Conservation (phyloP, 2,888 invertebrate species). For the Calameuta filiformis region DNA sequence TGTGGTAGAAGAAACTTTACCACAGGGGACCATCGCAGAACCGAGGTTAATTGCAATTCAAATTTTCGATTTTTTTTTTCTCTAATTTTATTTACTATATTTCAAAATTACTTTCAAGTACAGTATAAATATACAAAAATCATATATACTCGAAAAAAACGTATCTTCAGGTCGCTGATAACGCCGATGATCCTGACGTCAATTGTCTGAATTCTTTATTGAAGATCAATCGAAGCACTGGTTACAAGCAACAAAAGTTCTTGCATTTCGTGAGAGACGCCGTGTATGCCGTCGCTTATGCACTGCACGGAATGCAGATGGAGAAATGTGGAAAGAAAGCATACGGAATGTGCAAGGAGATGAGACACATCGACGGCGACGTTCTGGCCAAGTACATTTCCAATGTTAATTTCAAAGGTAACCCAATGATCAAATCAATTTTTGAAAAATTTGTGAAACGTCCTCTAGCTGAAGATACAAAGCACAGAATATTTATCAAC, state of each 20-base stretch:
- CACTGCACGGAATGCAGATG: conserved; percentile 65
- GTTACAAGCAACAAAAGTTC: conserved; percentile 64
- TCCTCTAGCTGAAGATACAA: background rate
- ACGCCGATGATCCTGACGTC: background rate
- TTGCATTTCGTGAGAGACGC: conserved; percentile 70
- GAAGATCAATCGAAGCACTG: conserved; percentile 35
- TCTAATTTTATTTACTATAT: background rate
- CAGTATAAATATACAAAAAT: background rate
- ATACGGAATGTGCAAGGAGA: conserved; percentile 62
- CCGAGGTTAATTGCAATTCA: background rate
- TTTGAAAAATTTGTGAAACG: background rate
- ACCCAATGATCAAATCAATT: background rate
- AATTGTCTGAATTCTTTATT: conserved; percentile 31
- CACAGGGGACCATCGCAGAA: background rate
- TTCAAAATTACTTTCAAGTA: background rate
- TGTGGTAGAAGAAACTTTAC: conserved; percentile 28
- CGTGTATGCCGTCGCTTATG: conserved; percentile 69
- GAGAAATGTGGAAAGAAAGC: conserved; percentile 56
- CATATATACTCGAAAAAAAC: background rate
- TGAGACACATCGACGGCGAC: conserved; percentile 64
- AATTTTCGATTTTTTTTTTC: background rate
- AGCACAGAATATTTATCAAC: background rate
- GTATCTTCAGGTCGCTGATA: background rate
- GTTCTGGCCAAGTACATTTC: conserved; percentile 63
- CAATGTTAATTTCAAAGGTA: conserved; percentile 68